Base-by-base conservation (phyloP, 2,888 invertebrate species). In the Argynnis bischoffii region DNA sequence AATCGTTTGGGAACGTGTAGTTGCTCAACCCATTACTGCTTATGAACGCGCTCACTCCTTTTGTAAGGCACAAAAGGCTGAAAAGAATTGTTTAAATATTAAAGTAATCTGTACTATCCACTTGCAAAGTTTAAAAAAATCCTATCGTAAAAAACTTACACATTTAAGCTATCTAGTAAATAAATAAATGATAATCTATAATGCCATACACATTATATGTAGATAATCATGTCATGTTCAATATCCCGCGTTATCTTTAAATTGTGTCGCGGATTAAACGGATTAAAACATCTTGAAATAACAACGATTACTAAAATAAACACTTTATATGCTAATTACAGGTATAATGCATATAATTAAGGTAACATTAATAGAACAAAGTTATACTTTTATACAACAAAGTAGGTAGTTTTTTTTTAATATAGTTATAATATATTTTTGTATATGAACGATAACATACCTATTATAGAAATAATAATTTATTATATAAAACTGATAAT, bases 1-100 rank as follows among this genome's bases (percentile, higher is more conserved):
- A 95, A 76, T 93, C 88, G 63, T 90, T 80, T 1, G 94, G 94
- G 77, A 95, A 94, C 59, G 86, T 78, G 76, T 91, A 90, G 73
- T 89, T 89, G 79, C 85, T 88, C 70, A 82, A 60, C 75, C 87
- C 85, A 70, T 78, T 74, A 57, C 76, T 76, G 56, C 71, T 75
- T 70, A 76, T 79, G 65, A 77, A 74, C 76, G 78, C 72, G 69
- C 75, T 82, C 72, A 78, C 81, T 72, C 80, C 84, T 69, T 81
- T 78, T 78, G 83, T 78, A 63, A 67, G 55, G 46, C 61, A 69
- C 65, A 61, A 55, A 48, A 57, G 55, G 59, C 50, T 60, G 57
- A n/a, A 54, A 67, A 18, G 48, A 8, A 46, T 59, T 13, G 26
- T 46, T 46, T 55, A 31, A 21, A 31, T 3, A 26, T 15, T 15